Conservation (phyloP, 2,888 invertebrate species). For the Philereme transversata region DNA sequence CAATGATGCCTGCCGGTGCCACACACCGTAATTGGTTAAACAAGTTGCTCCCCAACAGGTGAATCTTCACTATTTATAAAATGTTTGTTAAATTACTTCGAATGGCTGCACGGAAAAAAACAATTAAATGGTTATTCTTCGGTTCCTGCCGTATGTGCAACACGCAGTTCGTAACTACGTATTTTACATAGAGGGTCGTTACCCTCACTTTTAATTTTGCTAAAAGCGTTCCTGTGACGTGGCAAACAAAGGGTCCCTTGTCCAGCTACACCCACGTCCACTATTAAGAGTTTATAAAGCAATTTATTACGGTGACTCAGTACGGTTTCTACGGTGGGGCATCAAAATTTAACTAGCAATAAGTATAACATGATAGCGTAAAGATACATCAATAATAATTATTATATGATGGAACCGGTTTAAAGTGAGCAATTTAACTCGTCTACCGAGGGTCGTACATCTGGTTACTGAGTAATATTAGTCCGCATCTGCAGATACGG, state of each 20-base stretch:
- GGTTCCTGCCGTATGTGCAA: conserved; percentile 32
- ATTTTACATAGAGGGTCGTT: conserved; percentile 56
- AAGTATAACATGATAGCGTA: conserved; percentile 43
- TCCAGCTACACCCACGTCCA: conserved; percentile 71
- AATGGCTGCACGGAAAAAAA: conserved; percentile 35
- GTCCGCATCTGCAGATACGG: conserved; percentile 47
- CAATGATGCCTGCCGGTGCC: conserved; percentile 51
- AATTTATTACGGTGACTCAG: conserved; percentile 76
- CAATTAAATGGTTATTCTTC: conserved; percentile 32
- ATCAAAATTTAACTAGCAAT: conserved; percentile 56
- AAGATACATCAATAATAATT: conserved; percentile 48
- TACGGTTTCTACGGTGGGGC: conserved; percentile 43
- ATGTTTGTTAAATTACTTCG: conserved; percentile 44
- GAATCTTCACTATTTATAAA: conserved; percentile 59
- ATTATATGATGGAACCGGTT: conserved; percentile 51
- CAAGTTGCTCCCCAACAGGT: conserved; percentile 62
- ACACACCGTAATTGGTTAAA: conserved; percentile 64
- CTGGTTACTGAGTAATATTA: conserved; percentile 53
- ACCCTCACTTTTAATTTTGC: conserved; percentile 75
- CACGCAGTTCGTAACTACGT: conserved; percentile 41
- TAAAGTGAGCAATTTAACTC: conserved; percentile 57
- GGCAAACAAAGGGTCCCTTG: conserved; percentile 77
- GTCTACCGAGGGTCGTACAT: conserved; percentile 57
- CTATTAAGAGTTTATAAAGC: conserved; percentile 65
- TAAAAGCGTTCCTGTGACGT: conserved; percentile 76